phyloP scores from a whole-genome alignment of 2,888 invertebrate species.

The Acleris holmiana region DNA sequence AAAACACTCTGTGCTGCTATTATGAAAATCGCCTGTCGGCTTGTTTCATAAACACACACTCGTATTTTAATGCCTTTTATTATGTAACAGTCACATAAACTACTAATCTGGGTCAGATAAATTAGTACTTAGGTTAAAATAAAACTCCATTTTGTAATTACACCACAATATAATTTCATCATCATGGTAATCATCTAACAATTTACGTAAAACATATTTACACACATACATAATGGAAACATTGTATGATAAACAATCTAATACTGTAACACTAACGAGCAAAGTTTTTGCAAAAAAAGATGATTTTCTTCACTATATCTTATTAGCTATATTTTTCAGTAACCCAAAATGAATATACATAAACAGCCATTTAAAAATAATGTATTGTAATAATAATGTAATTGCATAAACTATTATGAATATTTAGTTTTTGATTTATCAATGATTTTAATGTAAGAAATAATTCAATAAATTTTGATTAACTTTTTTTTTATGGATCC shows the following conservation, averaged over 20 bases:
- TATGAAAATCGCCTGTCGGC: too few species aligned
- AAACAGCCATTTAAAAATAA: too few species aligned
- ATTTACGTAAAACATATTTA: slow-evolving; percentile 77
- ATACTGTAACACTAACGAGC: slow-evolving; percentile 64
- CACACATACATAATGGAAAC: slow-evolving; percentile 75
- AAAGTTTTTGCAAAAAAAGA: not conserved
- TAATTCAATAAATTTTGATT: slow-evolving; percentile 22
- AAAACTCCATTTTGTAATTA: slow-evolving; percentile 57
- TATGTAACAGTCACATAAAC: too few species aligned
- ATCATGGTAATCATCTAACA: slow-evolving; percentile 74
- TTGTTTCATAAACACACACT: too few species aligned
- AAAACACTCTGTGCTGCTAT: too few species aligned
- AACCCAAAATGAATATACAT: too few species aligned
- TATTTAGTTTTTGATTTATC: not conserved
- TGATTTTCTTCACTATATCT: slow-evolving; percentile 3
- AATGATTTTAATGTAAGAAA: not conserved
- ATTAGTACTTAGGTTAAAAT: slow-evolving; percentile 44
- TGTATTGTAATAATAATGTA: too few species aligned
- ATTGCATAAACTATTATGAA: too few species aligned
- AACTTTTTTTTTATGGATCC: slow-evolving; percentile 30
- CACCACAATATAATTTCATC: slow-evolving; percentile 78
- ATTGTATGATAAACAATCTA: slow-evolving; percentile 71
- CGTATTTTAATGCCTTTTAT: too few species aligned
- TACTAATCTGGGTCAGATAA: too few species aligned
- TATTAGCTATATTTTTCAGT: too few species aligned